A percentile compares a stretch with the other conserved stretches of the same genome.
These are phyloP conservation scores for Ommatoiulus sabulosus DNA, from an alignment of 2,888 invertebrate species.

Conservation along the genomic window DNA sequence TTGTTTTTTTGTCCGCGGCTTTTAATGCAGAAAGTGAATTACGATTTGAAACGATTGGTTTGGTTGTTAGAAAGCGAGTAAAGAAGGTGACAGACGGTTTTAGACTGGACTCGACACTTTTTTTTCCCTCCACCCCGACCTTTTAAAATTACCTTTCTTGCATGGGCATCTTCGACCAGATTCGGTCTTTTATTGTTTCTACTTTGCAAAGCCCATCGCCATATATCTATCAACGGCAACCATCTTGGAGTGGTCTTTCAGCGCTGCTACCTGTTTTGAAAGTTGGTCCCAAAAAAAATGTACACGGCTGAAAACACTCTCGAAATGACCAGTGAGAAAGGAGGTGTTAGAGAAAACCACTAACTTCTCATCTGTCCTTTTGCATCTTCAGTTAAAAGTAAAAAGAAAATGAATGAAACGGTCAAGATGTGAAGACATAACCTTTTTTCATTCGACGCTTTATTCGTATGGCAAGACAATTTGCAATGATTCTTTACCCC, in stretches of 20 bases:
- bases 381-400: slow-evolving; percentile 43
- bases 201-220: slow-evolving; percentile 49
- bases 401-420: slow-evolving; percentile 43
- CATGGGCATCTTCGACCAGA: slow-evolving; percentile 42
- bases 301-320: slow-evolving; percentile 21
- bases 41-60: slow-evolving; percentile 51
- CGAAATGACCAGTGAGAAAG: slow-evolving; percentile 16
- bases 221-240: slow-evolving; percentile 24
- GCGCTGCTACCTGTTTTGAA: not conserved
- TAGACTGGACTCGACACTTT: slow-evolving; percentile 38
- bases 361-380: slow-evolving; percentile 52
- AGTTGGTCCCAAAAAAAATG: not conserved
- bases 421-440: slow-evolving; percentile 43
- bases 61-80: slow-evolving; percentile 50
- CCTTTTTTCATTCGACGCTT: slow-evolving; percentile 36
- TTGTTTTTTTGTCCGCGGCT: too few relatives aligned
- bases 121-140: not conserved
- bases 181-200: slow-evolving; percentile 52
- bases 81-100: slow-evolving; percentile 48
- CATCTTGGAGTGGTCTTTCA: slow-evolving; percentile 30
- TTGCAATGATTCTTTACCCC: slow-evolving; percentile 40
- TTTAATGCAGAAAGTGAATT: slow-evolving; percentile 52
- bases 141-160: slow-evolving; percentile 49
- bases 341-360: slow-evolving; percentile 45
- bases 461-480: slow-evolving; percentile 43